phyloP scores from a whole-genome alignment of 2,113 vertebrate genomes.

The Mustelus asterias region DNA sequence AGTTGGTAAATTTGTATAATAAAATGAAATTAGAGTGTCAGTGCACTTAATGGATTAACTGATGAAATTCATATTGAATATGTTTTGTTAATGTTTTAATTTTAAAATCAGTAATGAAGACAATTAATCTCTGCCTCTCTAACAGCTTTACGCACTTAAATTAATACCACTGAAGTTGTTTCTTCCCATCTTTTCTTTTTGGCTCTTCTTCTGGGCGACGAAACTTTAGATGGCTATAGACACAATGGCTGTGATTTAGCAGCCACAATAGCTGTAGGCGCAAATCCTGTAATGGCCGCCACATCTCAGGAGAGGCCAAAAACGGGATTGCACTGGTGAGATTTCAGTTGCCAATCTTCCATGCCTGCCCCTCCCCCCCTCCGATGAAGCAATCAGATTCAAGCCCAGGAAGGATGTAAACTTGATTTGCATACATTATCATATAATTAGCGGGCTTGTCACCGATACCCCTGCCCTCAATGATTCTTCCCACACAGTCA shows the following conservation, averaged over 20 bases:
- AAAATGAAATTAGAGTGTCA: not conserved
- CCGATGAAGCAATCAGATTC: no score
- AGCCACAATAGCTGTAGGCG: no score
- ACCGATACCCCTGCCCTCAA: no score
- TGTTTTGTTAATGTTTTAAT: not conserved
- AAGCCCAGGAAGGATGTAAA: no score
- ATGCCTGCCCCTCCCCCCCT: no score
- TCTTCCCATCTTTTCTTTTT: not conserved
- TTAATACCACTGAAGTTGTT: not conserved
- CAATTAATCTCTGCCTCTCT: not conserved
- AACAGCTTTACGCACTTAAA: not conserved
- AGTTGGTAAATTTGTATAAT: not conserved
- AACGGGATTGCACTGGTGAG: no score
- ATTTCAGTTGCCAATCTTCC: no score
- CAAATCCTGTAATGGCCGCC: no score
- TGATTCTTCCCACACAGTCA: no score
- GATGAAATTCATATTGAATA: not conserved
- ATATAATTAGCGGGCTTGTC: no score
- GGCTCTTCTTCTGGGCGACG: not conserved
- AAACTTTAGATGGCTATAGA: not conserved
- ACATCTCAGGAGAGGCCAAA: no score
- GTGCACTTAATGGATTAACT: not conserved
- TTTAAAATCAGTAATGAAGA: not conserved
- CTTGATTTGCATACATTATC: no score
- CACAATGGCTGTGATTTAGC: not conserved